These are phyloP conservation scores for Tholera decimalis DNA, from an alignment of 2,888 invertebrate genomes.

Conservation along the genomic window DNA sequence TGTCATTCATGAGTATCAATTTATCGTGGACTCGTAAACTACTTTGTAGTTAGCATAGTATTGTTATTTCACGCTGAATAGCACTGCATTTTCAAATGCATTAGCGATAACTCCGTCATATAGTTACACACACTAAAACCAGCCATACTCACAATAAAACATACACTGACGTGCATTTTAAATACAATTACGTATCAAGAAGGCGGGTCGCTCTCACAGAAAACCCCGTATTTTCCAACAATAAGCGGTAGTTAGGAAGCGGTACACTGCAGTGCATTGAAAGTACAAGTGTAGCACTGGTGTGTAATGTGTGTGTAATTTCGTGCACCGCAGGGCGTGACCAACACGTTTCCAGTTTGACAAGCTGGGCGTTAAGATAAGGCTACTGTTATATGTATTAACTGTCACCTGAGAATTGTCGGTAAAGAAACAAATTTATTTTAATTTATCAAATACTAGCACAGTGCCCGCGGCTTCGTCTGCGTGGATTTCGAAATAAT, in stretches of 20 bases:
- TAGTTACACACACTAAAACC: slow-evolving; percentile 8
- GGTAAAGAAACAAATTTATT: neutral
- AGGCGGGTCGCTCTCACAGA: slow-evolving; percentile 56
- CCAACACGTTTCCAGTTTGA: slow-evolving; percentile 55
- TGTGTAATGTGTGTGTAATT: slow-evolving; percentile 56
- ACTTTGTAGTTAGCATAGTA: too few relatives aligned
- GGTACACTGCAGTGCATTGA: slow-evolving; percentile 66
- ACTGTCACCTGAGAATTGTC: slow-evolving; percentile 4
- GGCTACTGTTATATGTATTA: slow-evolving; percentile 49
- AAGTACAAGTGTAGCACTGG: slow-evolving; percentile 70
- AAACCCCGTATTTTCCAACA: slow-evolving; percentile 55
- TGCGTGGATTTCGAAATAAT: too few relatives aligned
- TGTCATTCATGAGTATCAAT: too few relatives aligned
- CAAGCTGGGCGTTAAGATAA: slow-evolving; percentile 44
- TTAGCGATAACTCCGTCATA: slow-evolving; percentile 11
- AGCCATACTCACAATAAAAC: slow-evolving; percentile 23
- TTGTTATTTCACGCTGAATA: neutral
- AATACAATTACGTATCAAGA: slow-evolving; percentile 59
- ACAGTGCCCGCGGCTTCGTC: too few relatives aligned
- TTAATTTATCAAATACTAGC: too few relatives aligned
- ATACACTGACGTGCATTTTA: slow-evolving; percentile 57
- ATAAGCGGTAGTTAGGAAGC: slow-evolving; percentile 46
- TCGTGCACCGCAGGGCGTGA: slow-evolving; percentile 67
- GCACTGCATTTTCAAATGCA: slow-evolving; percentile 2
- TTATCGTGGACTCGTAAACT: too few relatives aligned